Base-by-base conservation (phyloP, 1,140 invertebrate species). In the Macrotrachela quadricornifera region DNA sequence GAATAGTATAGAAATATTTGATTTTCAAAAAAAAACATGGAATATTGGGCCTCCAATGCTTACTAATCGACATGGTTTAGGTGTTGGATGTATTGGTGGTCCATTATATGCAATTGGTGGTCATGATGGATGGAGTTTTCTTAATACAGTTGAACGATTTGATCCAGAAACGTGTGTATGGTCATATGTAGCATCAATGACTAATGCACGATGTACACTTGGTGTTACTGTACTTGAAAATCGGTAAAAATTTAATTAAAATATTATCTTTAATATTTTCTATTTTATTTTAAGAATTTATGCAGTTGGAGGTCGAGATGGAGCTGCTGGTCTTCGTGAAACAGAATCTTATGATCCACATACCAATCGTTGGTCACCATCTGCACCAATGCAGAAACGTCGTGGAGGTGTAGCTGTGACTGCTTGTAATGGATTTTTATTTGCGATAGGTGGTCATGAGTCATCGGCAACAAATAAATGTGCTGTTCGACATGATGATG, bases 81-180 rank as follows among this genome's bases (percentile, higher is more conserved):
- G 76, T 77, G 83, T 92, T 21, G 85, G 82, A 4, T 80, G 87
- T 11, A 70, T 92, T 40, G 80, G 78, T 46, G 82, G 83, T 0
- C 83, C 84, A 1, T 75, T 94, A 45, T 94, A 92, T 72, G 86
- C 85, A 9, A 83, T 92, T 10, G 87, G 86, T 30, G 88, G 86
- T 14, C 85, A 92, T 64, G 87, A 92, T 71, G 81, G 79, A 38
- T 87, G 94, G 67, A 86, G 82, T 60, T 96, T 95, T 74, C 74
- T 97, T 36, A 95, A 96, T 69, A 90, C 83, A 63, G 85, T 88
- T 0, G 86, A 92, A 70, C 68, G 82, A 54, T 91, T 83, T 82
- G 85, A 92, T 71, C 81, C 85, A 6, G 75, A 78, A 47, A 79
- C 82, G 1, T 74, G 79, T 51, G 77, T 80, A 54, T 91, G 85